phyloP scores from a whole-genome alignment of 2,113 vertebrate species.

The Ursus arctos region DNA sequence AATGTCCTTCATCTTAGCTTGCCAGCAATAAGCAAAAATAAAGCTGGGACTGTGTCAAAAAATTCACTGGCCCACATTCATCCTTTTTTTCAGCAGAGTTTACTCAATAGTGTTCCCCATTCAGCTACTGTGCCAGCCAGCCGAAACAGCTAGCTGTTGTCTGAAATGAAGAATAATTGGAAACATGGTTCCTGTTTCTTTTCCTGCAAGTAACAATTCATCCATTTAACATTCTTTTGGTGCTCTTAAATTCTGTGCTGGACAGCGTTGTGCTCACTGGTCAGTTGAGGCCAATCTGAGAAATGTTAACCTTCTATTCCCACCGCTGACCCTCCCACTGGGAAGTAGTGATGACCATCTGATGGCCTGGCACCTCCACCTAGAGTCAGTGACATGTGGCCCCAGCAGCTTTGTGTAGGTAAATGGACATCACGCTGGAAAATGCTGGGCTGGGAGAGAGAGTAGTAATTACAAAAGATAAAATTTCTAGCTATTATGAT shows the following conservation, averaged over 20 bases:
- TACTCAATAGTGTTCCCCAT: conserved; percentile 80
- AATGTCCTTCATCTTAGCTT: conserved; percentile 78
- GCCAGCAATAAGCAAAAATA: conserved; percentile 86
- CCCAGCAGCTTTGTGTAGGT: not conserved
- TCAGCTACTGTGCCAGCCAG: conserved; percentile 78
- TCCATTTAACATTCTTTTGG: conserved; percentile 84
- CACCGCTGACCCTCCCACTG: not conserved
- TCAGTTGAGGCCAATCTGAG: conserved; percentile 16
- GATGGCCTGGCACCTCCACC: not conserved
- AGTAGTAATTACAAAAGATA: not conserved
- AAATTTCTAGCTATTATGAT: not conserved
- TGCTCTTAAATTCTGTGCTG: conserved; percentile 67
- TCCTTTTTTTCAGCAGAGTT: conserved; percentile 73
- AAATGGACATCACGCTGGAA: not conserved
- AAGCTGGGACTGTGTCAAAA: conserved; percentile 85
- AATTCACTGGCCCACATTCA: conserved; percentile 84
- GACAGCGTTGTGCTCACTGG: conserved; percentile 61
- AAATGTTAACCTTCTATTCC: conserved; percentile 65
- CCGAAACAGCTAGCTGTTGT: conserved; percentile 86
- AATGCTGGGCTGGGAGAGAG: not conserved
- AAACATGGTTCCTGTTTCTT: conserved; percentile 84
- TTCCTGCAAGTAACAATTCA: conserved; percentile 82
- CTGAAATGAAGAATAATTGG: conserved; percentile 85
- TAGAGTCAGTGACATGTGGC: not conserved
- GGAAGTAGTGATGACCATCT: not conserved